Evolutionary conservation across 1,140 invertebrate genomes (phyloP).

Genomic region (Ganaspis sp.): DNA sequence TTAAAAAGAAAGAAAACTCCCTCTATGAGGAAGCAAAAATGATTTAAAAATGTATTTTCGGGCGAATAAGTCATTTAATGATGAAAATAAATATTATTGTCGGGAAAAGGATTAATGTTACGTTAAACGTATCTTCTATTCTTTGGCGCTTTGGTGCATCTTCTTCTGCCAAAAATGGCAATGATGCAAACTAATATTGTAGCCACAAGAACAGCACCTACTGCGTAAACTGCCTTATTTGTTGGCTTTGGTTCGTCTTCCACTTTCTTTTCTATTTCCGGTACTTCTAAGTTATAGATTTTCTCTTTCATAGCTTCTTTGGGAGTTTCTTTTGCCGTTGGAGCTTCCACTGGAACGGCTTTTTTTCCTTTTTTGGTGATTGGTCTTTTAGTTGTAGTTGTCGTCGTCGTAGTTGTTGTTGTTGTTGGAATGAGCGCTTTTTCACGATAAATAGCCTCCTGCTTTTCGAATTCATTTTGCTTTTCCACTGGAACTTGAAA

Average conservation of each 20-base stretch:
- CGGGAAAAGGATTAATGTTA: not conserved
- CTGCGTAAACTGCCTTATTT: conserved; percentile 68
- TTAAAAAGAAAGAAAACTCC: too few species aligned
- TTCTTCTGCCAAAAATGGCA: conserved; percentile 65
- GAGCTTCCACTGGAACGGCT: not conserved
- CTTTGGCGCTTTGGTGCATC: conserved; percentile 69
- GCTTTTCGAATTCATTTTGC: conserved; percentile 55
- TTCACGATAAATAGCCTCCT: conserved; percentile 50
- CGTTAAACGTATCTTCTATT: conserved; percentile 70
- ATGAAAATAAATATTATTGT: conserved; percentile 52
- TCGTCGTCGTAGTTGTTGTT: conserved; percentile 47
- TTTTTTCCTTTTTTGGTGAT: not conserved
- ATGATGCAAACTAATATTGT: conserved; percentile 65
- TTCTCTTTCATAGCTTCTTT: not conserved
- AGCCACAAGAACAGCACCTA: conserved; percentile 64
- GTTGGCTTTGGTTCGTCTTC: conserved; percentile 49
- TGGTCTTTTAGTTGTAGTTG: conserved; percentile 20
- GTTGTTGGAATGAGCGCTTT: conserved; percentile 51
- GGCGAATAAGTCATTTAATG: conserved; percentile 38
- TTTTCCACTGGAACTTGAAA: conserved; percentile 42
- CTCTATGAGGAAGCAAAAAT: too few species aligned
- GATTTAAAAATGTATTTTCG: not conserved
- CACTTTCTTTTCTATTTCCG: not conserved
- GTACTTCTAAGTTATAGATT: not conserved
- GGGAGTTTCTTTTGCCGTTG: not conserved